These are phyloP conservation scores for Ctenosaura bakeri DNA, from an alignment of 2,797 vertebrate genomes.

Conservation along the genomic window DNA sequence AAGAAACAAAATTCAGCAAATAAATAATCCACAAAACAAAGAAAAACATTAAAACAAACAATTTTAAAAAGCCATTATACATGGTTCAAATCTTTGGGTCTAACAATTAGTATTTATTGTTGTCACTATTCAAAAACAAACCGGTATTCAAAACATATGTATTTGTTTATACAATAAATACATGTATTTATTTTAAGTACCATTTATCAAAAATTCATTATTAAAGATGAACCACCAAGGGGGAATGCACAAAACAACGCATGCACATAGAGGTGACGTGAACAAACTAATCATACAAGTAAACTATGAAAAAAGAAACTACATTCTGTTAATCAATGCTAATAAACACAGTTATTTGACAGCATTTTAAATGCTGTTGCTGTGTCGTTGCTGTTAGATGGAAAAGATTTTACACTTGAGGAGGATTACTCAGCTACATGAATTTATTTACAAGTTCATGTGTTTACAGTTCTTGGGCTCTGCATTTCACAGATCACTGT, in stretches of 20 bases:
- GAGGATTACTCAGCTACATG: conserved; percentile 49
- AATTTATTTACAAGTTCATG: conserved; percentile 56
- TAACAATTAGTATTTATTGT: not conserved
- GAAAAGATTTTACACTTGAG: not conserved
- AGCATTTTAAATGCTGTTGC: not conserved
- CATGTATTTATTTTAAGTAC: conserved; percentile 5
- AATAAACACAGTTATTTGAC: not conserved
- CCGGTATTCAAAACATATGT: not conserved
- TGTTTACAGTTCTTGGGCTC: conserved; percentile 54
- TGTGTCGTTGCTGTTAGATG: not conserved
- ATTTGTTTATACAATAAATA: too few relatives aligned
- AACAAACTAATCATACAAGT: not conserved
- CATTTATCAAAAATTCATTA: conserved; percentile 13
- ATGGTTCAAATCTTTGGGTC: not conserved
- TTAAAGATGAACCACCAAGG: not conserved
- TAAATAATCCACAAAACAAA: conserved; percentile 1
- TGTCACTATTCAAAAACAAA: not conserved
- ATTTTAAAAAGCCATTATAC: not conserved
- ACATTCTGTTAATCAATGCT: not conserved
- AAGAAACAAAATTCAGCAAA: conserved; percentile 31
- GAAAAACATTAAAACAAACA: not conserved
- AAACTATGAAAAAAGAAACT: not conserved
- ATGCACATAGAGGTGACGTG: not conserved
- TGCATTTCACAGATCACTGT: conserved; percentile 57
- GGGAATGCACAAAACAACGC: not conserved